A percentile compares a stretch with the other conserved stretches of the same genome.
Conservation (phyloP, 2,797 vertebrate genomes). For the Peromyscus aztecus region DNA sequence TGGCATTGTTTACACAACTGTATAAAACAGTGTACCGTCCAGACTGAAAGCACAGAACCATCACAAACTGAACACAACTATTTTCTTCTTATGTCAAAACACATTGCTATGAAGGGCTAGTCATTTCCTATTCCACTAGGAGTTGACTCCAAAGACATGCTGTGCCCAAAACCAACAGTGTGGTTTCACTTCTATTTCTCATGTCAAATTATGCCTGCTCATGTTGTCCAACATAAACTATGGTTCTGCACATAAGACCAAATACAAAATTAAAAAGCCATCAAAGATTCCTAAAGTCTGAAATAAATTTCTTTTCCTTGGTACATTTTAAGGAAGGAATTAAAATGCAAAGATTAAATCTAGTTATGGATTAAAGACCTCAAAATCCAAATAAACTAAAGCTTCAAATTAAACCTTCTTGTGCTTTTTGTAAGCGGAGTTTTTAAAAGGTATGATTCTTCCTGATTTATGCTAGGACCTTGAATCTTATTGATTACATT, state of each 20-base stretch:
- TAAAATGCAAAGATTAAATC: conserved; percentile 41
- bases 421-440: not conserved
- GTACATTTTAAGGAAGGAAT: not conserved
- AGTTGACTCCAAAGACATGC: not conserved
- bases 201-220: conserved; percentile 20
- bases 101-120: not conserved
- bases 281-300: not conserved
- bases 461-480: not conserved
- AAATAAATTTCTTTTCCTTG: conserved; percentile 29
- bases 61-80: not conserved
- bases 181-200: not conserved
- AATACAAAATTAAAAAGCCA: conserved; percentile 30
- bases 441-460: conserved; percentile 19
- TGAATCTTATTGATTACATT: not conserved
- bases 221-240: conserved; percentile 15
- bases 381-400: conserved; percentile 28
- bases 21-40: not conserved
- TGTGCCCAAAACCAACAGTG: not conserved
- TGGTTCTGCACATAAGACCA: not conserved
- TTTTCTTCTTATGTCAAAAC: conserved; percentile 34
- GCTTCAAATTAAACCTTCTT: not conserved
- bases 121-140: not conserved
- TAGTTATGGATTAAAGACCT: not conserved
- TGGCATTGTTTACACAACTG: conserved; percentile 36
- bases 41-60: conserved; percentile 47